Evolutionary conservation across 2,113 vertebrate species (phyloP), one percentile per base, ranked within the genome.

Genomic region (Myiozetetes cayanensis): DNA sequence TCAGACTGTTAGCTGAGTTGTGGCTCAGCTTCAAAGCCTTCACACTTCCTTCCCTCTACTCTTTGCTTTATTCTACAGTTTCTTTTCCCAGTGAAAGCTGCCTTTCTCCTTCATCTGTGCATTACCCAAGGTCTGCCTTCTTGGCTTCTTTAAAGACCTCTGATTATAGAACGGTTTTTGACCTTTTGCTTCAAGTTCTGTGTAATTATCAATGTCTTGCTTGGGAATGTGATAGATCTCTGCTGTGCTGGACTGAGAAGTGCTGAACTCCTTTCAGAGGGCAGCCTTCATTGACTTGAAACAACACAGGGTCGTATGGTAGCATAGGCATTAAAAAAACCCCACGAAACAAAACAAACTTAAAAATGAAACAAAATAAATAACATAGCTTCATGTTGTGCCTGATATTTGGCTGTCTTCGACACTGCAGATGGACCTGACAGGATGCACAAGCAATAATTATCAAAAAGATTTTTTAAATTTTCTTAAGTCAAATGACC

Each of bases 1-100:
- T 92, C 72, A 96, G 84, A 70, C 49, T 25, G 61, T 81, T 90
- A 75, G 72, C 56, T 68, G 73, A 93, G 68, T 35, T 81, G 85
- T 81, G 65, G 31, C 52, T 90, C 79, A 70, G 1, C 90, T 95
- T 96, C 96, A 97, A 96, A 97, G 92, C 41, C 28, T 92, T 89
- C 74, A 85, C 61, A 70, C 53, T 95, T 94, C 79, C 83, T 94
- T 96, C 73, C 52, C 25, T 92, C 37, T 86, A 37, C 44, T 75
- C 78, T 89, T 93, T 94, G 14, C 27, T 72, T 68, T 90, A 14
- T 79, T 90, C 72, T 63, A 8, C 49, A 74, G 9, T 41, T 89
- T 75, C 22, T 95, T 90, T 92, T 78, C 53, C 52, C 68, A 58
- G 10, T 43, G 30, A 87, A 87, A 94, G 62, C 41, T 35, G 23